A percentile compares a stretch with the other conserved stretches of the same genome.
phyloP scores from a whole-genome alignment of 1,140 invertebrate genomes.

The Anadara kagoshimensis region DNA sequence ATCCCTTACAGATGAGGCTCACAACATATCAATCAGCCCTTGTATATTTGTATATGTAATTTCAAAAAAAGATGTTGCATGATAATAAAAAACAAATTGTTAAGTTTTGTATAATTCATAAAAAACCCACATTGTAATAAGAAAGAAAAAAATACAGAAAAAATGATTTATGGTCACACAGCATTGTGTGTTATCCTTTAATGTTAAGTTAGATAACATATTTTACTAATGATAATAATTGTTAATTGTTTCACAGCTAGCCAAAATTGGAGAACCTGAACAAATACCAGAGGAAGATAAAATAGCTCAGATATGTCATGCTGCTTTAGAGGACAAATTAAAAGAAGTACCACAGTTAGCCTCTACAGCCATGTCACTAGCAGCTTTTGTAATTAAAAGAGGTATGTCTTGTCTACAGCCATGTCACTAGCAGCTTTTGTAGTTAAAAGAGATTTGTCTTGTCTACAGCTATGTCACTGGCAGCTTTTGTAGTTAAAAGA shows the following conservation, averaged over 20 bases:
- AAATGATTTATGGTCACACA: neutral
- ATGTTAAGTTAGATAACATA: neutral
- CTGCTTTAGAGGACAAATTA: constrained; percentile 25
- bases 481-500: too few relatives aligned
- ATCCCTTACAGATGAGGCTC: too few relatives aligned
- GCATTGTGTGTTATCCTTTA: neutral
- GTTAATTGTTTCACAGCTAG: neutral
- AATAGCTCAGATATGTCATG: constrained; percentile 33
- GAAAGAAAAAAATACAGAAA: too few relatives aligned
- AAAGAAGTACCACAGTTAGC: constrained; percentile 17
- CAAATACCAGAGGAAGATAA: constrained; percentile 27
- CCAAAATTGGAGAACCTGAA: neutral
- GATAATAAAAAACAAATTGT: too few relatives aligned
- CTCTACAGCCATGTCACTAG: constrained; percentile 36
- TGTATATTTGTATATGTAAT: too few relatives aligned
- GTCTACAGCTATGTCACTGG: too few relatives aligned
- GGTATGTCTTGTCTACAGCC: constrained; percentile 27
- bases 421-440: too few relatives aligned
- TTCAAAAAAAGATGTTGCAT: too few relatives aligned
- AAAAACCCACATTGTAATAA: too few relatives aligned
- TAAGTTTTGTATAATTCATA: too few relatives aligned
- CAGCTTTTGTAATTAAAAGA: constrained; percentile 57
- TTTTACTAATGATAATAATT: neutral
- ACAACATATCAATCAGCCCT: too few relatives aligned
- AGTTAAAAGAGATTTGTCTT: too few relatives aligned